Evolutionary conservation across 2,113 vertebrate genomes (phyloP).

Genomic region (Okapia johnstoni): DNA sequence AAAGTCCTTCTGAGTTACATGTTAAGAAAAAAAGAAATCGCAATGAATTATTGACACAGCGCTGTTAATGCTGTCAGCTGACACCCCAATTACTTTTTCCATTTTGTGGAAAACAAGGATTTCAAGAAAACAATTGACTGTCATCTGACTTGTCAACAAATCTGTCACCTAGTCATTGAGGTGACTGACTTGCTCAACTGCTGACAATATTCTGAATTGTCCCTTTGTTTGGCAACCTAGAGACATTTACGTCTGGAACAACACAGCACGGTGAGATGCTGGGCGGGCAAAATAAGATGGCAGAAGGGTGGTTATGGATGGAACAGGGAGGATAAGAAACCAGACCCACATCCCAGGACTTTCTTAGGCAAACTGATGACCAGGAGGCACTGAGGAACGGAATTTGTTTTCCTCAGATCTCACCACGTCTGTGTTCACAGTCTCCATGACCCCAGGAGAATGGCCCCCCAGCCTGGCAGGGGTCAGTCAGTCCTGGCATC

Average conservation of each 20-base stretch:
- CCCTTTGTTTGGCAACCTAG: neutral
- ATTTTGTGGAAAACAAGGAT: neutral
- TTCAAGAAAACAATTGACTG: neutral
- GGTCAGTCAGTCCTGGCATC: too few relatives aligned
- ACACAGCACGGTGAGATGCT: neutral
- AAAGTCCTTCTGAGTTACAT: neutral
- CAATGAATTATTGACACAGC: neutral
- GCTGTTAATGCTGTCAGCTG: neutral
- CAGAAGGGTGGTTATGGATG: neutral
- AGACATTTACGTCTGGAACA: neutral
- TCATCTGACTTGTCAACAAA: neutral
- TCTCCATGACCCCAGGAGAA: neutral
- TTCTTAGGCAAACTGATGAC: neutral
- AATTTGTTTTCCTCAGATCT: neutral
- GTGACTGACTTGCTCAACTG: too few relatives aligned
- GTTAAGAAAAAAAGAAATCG: neutral
- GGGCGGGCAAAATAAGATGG: too few relatives aligned
- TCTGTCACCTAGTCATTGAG: neutral
- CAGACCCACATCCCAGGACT: neutral
- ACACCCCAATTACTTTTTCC: too few relatives aligned
- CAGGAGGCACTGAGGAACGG: neutral
- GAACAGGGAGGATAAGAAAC: too few relatives aligned
- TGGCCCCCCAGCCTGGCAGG: fast-evolving
- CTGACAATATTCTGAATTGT: neutral
- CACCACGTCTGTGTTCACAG: neutral